Percentiles rank a stretch among this genome's conserved stretches.
Evolutionary conservation across 1,140 invertebrate genomes (phyloP).

Genomic region (Drosophila bocqueti): DNA sequence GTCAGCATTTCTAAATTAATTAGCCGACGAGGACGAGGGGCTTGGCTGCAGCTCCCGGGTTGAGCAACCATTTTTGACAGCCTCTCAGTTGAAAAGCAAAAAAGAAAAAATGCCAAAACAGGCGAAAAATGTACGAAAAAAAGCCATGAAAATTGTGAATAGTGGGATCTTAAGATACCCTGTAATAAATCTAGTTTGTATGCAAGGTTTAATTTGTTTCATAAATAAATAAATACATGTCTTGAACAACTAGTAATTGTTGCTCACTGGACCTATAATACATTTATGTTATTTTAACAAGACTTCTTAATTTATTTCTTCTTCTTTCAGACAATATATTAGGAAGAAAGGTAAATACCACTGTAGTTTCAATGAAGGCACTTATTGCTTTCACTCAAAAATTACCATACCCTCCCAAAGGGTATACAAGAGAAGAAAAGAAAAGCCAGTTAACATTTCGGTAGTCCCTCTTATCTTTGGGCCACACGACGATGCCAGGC

Average conservation of each 20-base stretch:
- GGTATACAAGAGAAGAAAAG: slow-evolving; percentile 13
- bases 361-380: not conserved
- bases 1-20: slow-evolving; percentile 77
- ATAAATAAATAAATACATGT: too few species aligned
- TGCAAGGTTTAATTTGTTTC: too few species aligned
- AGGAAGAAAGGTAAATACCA: too few species aligned
- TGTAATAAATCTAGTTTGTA: not conserved
- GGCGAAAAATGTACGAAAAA: slow-evolving; percentile 7
- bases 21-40: slow-evolving; percentile 60
- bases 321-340: too few species aligned
- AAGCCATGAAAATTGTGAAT: not conserved
- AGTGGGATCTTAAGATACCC: not conserved
- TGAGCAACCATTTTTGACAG: slow-evolving; percentile 77
- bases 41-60: slow-evolving; percentile 54
- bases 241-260: too few species aligned
- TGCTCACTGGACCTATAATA: rapidly evolving
- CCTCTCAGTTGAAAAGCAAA: slow-evolving; percentile 50
- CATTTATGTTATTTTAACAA: too few species aligned
- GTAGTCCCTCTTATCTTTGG: slow-evolving; percentile 72
- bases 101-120: slow-evolving; percentile 9
- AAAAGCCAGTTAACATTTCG: slow-evolving; percentile 76
- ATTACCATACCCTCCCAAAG: not conserved
- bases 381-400: not conserved
- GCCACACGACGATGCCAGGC: slow-evolving; percentile 73
- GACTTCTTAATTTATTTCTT: too few species aligned